Percentiles rank a stretch among this genome's conserved stretches.
These are phyloP conservation scores for Metopolophium dirhodum DNA, from an alignment of 1,140 invertebrate genomes.

Conservation along the genomic window DNA sequence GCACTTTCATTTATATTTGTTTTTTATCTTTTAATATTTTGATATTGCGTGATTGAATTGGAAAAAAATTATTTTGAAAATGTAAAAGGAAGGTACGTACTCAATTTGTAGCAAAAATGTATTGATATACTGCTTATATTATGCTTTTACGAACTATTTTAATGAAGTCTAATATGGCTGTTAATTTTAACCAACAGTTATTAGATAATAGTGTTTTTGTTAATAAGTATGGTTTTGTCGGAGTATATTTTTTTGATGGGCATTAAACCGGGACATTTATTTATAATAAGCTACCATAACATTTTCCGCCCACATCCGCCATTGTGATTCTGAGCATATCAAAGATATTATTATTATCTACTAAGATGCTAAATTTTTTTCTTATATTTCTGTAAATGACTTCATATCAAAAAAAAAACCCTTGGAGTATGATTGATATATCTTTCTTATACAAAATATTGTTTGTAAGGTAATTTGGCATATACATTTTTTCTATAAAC, in stretches of 20 bases:
- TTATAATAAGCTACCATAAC: not conserved
- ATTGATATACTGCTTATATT: not conserved
- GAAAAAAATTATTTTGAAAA: not conserved
- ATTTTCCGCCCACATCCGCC: not conserved
- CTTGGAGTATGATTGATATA: no score
- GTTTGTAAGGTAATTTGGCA: no score
- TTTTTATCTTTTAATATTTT: not conserved
- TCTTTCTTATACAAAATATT: no score
- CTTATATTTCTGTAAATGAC: no score
- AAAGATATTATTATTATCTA: not conserved
- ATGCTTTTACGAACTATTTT: not conserved
- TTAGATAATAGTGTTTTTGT: not conserved
- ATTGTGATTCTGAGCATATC: not conserved
- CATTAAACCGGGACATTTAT: not conserved
- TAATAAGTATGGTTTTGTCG: not conserved
- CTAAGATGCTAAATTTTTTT: not conserved
- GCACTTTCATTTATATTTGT: no score
- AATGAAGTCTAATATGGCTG: not conserved
- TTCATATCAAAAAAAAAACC: no score
- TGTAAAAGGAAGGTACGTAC: not conserved
- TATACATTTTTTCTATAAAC: no score
- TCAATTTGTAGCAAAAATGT: not conserved
- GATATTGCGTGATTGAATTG: not conserved
- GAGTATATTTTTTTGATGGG: not conserved
- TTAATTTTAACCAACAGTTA: not conserved